These are phyloP conservation scores for Pteronotus mesoamericanus DNA, from an alignment of 2,797 vertebrate genomes.

Conservation along the genomic window DNA sequence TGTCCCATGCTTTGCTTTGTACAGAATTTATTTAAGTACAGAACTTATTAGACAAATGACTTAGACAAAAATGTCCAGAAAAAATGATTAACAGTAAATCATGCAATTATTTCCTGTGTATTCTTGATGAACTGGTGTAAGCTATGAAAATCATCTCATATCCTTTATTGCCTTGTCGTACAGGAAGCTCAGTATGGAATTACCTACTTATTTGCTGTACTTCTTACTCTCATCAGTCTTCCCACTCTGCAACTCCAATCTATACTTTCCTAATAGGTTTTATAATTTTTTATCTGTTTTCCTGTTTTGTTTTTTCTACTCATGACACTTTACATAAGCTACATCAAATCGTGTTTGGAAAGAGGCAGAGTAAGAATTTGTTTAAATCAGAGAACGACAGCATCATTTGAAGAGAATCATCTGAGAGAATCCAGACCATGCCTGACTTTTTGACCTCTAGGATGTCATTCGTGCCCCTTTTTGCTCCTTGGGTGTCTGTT, in stretches of 20 bases:
- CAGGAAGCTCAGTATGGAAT: background rate
- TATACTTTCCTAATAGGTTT: background rate
- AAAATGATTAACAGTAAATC: background rate
- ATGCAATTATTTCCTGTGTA: background rate
- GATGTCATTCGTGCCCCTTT: background rate
- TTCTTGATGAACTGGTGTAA: background rate
- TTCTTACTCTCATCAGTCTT: background rate
- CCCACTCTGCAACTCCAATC: background rate
- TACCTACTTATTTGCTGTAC: background rate
- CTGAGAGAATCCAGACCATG: background rate
- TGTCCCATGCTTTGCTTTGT: background rate
- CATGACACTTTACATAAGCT: background rate
- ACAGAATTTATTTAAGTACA: background rate
- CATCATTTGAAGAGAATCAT: background rate
- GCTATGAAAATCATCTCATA: background rate
- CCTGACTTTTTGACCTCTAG: background rate
- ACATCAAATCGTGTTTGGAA: background rate
- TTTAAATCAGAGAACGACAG: background rate
- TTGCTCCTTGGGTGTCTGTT: background rate
- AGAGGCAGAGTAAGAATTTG: background rate
- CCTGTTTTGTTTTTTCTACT: background rate
- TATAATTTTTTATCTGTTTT: background rate
- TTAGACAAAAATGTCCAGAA: background rate
- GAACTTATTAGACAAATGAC: background rate
- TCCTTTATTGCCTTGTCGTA: background rate